Evolutionary conservation across 2,113 vertebrate genomes (phyloP), one percentile per base, ranked within the genome.

Genomic region (Vulpes lagopus): DNA sequence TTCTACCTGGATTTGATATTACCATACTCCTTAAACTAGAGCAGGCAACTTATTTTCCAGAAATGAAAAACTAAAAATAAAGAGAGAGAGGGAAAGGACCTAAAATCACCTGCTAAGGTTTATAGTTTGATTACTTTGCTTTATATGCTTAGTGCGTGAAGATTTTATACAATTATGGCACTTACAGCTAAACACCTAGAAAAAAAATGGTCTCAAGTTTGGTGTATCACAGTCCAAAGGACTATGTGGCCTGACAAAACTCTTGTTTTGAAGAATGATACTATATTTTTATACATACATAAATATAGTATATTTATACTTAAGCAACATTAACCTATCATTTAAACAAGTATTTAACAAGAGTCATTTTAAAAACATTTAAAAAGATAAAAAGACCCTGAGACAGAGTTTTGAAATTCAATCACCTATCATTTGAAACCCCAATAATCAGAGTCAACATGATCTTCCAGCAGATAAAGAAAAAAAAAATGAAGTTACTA

Each of bases 241-340:
- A 51, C 30, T 60, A 14, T 49, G 67, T 65, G 7, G 2, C 71
- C 19, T 78, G 2, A 95, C 35, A 76, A 85, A 91, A 91, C n/a
- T 91, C 53, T 74, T 90, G 17, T 82, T 82, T 89, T 89, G 43
- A 89, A n/a, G 12, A 73, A 62, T 89, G 73, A 57, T 83, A 83
- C n/a, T 87, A 81, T 81, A 43, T 43, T 43, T 43, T 43, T 43
- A 43, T 43, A 43, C 43, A 43, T 43, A 43, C 43, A 43, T 43
- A 43, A 43, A 43, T 43, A 43, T 43, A 43, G 43, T 43, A 43
- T 71, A 89, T 84, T 91, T 78, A 49, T 38, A 78, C 12, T 60
- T 59, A 84, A 78, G 8, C 59, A 90, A 84, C n/a, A 69, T 53
- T 74, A 94, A 94, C 38, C 76, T 71, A 62, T 78, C 71, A 89